Evolutionary conservation across 2,888 invertebrate genomes (phyloP).

Genomic region (Ariolimax columbianus): DNA sequence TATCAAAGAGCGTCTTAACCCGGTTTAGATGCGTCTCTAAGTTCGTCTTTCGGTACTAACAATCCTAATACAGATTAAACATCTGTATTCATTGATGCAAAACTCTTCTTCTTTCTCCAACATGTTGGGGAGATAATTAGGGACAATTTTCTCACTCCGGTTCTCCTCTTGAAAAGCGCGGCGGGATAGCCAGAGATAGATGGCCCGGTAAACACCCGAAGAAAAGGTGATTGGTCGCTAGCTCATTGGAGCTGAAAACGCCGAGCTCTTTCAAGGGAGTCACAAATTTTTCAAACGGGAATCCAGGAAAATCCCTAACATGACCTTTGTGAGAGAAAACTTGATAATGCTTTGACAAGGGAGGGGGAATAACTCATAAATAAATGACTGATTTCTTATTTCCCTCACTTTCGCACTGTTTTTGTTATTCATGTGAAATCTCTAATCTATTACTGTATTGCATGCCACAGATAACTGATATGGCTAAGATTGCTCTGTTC

Average conservation of each 20-base stretch:
- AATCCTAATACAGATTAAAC: slow-evolving; percentile 11
- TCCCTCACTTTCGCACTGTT: too few relatives aligned
- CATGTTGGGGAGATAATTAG: slow-evolving; percentile 35
- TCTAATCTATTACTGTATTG: too few relatives aligned
- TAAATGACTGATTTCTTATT: too few relatives aligned
- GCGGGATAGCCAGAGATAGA: slow-evolving; percentile 18
- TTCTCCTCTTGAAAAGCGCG: slow-evolving; percentile 16
- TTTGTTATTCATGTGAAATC: too few relatives aligned
- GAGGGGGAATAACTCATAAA: too few relatives aligned
- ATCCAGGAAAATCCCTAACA: slow-evolving; percentile 11
- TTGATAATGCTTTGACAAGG: not conserved
- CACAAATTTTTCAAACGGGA: not conserved
- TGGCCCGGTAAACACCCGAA: slow-evolving; percentile 21
- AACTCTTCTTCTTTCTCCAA: not conserved
- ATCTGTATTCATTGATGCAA: slow-evolving; percentile 24
- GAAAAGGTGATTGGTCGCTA: slow-evolving; percentile 23
- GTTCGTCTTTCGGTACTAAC: not conserved
- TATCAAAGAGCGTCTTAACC: not conserved
- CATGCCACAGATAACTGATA: too few relatives aligned
- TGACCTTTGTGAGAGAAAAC: not conserved
- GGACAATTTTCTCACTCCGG: slow-evolving; percentile 33
- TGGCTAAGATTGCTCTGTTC: too few relatives aligned
- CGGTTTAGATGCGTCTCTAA: not conserved
- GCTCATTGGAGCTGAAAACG: not conserved
- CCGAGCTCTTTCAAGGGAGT: slow-evolving; percentile 15